phyloP scores from a whole-genome alignment of 2,113 vertebrate genomes.

The Eleginops maclovinus region DNA sequence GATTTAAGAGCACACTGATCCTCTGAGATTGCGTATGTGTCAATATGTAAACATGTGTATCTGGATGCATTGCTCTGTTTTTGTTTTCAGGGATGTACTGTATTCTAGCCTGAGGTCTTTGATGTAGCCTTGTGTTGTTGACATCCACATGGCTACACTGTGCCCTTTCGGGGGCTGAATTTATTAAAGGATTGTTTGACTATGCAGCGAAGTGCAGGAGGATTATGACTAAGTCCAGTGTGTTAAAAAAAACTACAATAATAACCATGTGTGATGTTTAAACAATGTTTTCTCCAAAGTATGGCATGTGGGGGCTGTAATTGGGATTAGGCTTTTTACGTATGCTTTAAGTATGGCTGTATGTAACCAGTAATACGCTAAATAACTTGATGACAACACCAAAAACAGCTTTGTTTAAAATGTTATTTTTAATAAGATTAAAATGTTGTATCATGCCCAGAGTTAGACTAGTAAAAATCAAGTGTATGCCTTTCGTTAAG shows the following conservation, averaged over 20 bases:
- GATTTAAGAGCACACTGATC: constrained; percentile 72
- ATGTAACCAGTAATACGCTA: background rate
- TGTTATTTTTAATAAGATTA: too few species aligned
- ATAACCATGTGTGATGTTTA: constrained; percentile 49
- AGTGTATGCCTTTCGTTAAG: background rate
- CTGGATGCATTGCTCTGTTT: constrained; percentile 65
- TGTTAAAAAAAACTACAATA: constrained; percentile 39
- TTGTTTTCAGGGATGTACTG: constrained; percentile 64
- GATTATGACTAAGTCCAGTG: constrained; percentile 51
- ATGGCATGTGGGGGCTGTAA: background rate
- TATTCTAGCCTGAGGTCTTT: constrained; percentile 48
- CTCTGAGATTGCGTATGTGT: constrained; percentile 65
- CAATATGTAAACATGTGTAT: constrained; percentile 77
- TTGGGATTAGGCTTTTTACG: constrained; percentile 15
- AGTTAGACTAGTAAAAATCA: background rate
- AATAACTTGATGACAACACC: background rate
- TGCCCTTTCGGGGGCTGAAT: constrained; percentile 59
- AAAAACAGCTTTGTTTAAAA: background rate
- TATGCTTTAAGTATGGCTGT: background rate
- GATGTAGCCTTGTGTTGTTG: constrained; percentile 63
- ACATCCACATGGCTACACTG: constrained; percentile 38
- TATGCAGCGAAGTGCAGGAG: constrained; percentile 38
- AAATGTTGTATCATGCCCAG: too few species aligned
- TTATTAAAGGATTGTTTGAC: constrained; percentile 64
- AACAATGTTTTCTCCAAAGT: background rate